These are phyloP conservation scores for Falco naumanni DNA, from an alignment of 2,797 vertebrate genomes.

Conservation along the genomic window DNA sequence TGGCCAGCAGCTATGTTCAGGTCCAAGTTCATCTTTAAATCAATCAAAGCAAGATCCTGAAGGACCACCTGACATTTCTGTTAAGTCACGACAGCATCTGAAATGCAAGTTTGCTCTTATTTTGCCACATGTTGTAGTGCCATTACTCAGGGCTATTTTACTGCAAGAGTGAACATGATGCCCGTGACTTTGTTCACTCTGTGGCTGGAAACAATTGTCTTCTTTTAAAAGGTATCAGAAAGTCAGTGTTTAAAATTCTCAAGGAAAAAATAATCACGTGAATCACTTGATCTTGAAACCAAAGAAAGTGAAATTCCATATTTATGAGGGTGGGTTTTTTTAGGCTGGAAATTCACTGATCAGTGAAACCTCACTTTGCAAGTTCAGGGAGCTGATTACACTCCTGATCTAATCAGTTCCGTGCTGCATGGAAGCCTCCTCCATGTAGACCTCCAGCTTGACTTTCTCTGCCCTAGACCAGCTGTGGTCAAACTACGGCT, in stretches of 20 bases:
- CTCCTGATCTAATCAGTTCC: constrained; percentile 53
- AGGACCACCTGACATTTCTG: not conserved
- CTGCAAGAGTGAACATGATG: not conserved
- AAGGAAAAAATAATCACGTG: not conserved
- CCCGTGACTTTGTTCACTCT: not conserved
- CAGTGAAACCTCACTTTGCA: constrained; percentile 45
- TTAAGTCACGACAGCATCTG: not conserved
- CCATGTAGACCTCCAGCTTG: not conserved
- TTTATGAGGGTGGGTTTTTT: constrained; percentile 46
- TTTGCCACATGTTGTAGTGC: not conserved
- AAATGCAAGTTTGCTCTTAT: not conserved
- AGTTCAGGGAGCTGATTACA: constrained; percentile 56
- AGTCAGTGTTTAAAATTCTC: constrained; percentile 14
- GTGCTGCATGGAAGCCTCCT: not conserved
- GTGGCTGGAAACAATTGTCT: not conserved
- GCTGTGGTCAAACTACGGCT: not conserved
- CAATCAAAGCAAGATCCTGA: not conserved
- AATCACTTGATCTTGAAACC: constrained; percentile 45
- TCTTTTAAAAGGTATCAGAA: constrained; percentile 5
- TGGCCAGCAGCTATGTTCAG: not conserved
- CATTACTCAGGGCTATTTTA: constrained; percentile 23
- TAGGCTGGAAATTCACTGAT: constrained; percentile 39
- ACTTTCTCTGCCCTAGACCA: not conserved
- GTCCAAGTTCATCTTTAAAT: constrained; percentile 1
- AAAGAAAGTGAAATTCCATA: constrained; percentile 35